Evolutionary conservation across 1,140 invertebrate genomes (phyloP).

Genomic region (Drosophila suzukii): DNA sequence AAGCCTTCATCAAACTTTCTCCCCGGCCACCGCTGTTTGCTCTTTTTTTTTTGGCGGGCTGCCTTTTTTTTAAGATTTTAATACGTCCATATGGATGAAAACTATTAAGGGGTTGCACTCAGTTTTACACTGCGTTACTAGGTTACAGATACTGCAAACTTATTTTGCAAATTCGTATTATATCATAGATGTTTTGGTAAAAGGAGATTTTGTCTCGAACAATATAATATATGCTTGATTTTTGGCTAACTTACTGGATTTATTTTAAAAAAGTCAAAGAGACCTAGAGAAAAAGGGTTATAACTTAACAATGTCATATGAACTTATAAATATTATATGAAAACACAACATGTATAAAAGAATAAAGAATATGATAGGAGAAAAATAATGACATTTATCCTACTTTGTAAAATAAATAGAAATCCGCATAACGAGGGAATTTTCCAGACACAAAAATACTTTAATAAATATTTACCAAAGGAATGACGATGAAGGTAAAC

Average conservation of each 20-base stretch:
- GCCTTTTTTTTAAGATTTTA: constrained; percentile 31
- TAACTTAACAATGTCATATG: too few species aligned
- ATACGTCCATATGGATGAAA: constrained; percentile 42
- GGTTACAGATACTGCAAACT: background rate
- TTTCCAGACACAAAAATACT: background rate
- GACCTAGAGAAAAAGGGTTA: too few species aligned
- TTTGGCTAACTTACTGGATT: too few species aligned
- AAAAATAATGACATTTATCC: too few species aligned
- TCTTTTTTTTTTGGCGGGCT: constrained; percentile 1
- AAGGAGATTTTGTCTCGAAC: background rate
- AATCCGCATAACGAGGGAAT: background rate
- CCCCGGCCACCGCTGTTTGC: background rate
- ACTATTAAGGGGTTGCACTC: constrained; percentile 20
- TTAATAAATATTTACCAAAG: background rate
- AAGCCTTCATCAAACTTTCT: constrained; percentile 27
- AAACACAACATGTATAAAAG: too few species aligned
- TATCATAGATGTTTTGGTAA: background rate
- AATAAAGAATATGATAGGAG: too few species aligned
- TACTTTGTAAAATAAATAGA: too few species aligned
- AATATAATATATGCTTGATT: too few species aligned
- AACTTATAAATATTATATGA: too few species aligned
- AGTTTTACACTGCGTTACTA: background rate
- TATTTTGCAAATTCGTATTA: background rate
- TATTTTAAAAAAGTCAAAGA: too few species aligned
- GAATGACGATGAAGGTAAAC: too few species aligned